A percentile compares a stretch with the other conserved stretches of the same genome.
Evolutionary conservation across 2,888 invertebrate species (phyloP).

Genomic region (Apamea epomidion): DNA sequence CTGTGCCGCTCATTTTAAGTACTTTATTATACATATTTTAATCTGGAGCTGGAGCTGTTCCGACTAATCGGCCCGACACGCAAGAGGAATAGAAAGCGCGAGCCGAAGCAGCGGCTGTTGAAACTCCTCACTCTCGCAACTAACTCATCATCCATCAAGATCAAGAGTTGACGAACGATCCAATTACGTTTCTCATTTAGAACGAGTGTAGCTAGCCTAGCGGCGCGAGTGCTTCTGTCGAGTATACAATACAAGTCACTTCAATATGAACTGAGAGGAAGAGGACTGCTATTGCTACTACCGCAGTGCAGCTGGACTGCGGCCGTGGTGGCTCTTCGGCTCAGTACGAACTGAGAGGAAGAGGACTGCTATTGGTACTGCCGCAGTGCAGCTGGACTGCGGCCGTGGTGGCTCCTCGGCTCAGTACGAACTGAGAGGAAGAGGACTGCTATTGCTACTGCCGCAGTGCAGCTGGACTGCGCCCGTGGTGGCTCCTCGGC

Average conservation of each 20-base stretch:
- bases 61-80: neutral
- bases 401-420: no score
- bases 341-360: no score
- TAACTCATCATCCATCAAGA: neutral
- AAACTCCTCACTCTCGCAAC: neutral
- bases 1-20: slow-evolving; percentile 5
- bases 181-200: neutral
- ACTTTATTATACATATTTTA: slow-evolving; percentile 22
- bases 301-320: neutral
- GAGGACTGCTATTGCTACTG: no score
- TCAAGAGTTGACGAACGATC: neutral
- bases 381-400: no score
- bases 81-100: neutral
- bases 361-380: neutral
- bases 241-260: neutral
- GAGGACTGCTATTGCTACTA: neutral
- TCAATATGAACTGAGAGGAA: no score
- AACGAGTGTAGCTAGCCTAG: neutral
- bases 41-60: neutral
- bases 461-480: no score
- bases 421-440: no score
- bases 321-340: neutral
- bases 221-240: neutral
- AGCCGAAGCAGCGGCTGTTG: neutral
- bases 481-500: no score